Evolutionary conservation across 2,797 vertebrate species (phyloP).

Genomic region (Furcifer pardalis): DNA sequence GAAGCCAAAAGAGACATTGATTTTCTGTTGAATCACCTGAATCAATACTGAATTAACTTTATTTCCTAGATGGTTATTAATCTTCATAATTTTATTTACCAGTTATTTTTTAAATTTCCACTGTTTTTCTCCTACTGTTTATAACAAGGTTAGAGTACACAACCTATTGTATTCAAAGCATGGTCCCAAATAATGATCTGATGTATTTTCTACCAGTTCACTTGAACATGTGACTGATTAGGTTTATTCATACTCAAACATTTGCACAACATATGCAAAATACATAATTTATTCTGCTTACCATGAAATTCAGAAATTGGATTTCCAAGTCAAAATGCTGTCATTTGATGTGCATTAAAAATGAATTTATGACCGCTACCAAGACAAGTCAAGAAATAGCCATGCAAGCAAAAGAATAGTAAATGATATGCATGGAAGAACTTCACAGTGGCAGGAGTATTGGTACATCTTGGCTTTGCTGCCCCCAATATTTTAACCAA

Average conservation of each 20-base stretch:
- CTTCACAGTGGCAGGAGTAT: neutral
- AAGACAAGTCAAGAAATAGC: neutral
- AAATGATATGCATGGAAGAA: neutral
- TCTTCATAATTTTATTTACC: neutral
- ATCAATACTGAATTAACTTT: neutral
- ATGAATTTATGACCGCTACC: neutral
- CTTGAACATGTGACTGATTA: neutral
- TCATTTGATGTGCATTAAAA: neutral
- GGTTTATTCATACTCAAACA: neutral
- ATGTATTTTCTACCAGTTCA: neutral
- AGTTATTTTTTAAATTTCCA: neutral
- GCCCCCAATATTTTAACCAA: neutral
- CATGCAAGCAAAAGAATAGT: neutral
- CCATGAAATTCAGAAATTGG: slow-evolving; percentile 6
- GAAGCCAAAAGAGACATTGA: neutral
- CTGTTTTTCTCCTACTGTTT: neutral
- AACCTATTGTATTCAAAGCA: neutral
- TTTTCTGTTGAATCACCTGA: neutral
- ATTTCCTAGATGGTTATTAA: neutral
- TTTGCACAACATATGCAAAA: neutral
- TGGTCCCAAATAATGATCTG: neutral
- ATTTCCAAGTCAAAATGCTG: neutral
- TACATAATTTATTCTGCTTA: neutral
- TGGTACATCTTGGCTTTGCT: neutral
- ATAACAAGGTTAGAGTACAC: neutral